Conservation (phyloP, 2,888 invertebrate genomes). For the Protodeltote pygarga region DNA sequence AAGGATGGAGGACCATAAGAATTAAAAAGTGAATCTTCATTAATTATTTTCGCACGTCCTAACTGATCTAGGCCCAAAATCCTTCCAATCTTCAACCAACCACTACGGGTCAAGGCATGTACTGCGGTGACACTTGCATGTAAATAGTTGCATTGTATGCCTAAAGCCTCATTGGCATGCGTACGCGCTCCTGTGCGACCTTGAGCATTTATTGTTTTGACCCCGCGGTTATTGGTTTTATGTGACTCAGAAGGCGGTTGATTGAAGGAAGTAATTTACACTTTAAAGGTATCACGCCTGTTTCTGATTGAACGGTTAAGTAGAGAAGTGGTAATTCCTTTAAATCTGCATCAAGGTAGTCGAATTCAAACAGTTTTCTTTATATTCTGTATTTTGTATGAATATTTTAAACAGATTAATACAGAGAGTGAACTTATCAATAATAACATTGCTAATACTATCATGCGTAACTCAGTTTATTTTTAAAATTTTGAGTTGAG, state of each 20-base stretch:
- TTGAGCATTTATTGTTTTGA: constrained; percentile 30
- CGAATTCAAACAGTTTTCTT: too few relatives aligned
- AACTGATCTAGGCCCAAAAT: constrained; percentile 17
- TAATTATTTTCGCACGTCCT: neutral
- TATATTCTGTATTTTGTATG: too few relatives aligned
- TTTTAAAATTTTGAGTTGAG: too few relatives aligned
- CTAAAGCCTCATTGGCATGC: constrained; percentile 31
- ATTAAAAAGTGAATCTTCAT: too few relatives aligned
- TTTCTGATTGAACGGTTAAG: neutral
- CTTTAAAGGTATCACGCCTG: neutral
- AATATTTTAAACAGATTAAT: too few relatives aligned
- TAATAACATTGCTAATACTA: too few relatives aligned
- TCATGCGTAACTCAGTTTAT: too few relatives aligned
- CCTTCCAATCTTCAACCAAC: constrained; percentile 14
- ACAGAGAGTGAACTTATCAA: too few relatives aligned
- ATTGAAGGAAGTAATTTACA: constrained; percentile 24
- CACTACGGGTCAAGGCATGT: constrained; percentile 34
- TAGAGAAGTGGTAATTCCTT: constrained; percentile 1
- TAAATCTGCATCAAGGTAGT: too few relatives aligned
- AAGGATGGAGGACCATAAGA: neutral
- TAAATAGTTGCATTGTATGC: constrained; percentile 42
- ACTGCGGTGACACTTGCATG: constrained; percentile 33
- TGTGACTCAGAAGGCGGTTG: constrained; percentile 22
- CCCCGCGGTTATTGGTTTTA: constrained; percentile 41
- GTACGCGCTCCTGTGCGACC: constrained; percentile 19